These are phyloP conservation scores for Andrena flavipes DNA, from an alignment of 2,888 invertebrate genomes.

Conservation along the genomic window DNA sequence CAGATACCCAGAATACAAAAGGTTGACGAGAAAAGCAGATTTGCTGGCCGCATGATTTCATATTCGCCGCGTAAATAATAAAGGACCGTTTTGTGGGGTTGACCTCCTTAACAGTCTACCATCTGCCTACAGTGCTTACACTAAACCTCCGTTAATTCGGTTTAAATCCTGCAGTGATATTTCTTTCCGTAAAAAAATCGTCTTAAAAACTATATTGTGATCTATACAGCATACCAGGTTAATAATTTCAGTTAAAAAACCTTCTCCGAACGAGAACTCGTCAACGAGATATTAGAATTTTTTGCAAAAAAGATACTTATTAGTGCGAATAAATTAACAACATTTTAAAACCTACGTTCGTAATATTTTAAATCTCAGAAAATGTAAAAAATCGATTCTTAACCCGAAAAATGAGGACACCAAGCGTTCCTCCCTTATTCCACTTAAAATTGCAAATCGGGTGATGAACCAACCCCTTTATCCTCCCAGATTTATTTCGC, in stretches of 20 bases:
- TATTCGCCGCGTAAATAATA: slow-evolving; percentile 4
- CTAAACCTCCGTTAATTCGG: not conserved
- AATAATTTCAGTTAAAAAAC: not conserved
- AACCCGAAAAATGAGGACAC: too few relatives aligned
- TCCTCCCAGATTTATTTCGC: too few relatives aligned
- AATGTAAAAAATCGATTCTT: too few relatives aligned
- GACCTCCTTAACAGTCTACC: not conserved
- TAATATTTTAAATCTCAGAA: too few relatives aligned
- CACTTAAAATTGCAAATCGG: too few relatives aligned
- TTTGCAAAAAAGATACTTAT: too few relatives aligned
- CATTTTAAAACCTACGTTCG: too few relatives aligned
- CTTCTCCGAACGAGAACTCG: not conserved
- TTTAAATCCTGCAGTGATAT: not conserved
- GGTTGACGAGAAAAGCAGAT: slow-evolving; percentile 2
- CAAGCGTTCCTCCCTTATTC: too few relatives aligned
- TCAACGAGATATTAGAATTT: not conserved
- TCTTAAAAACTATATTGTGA: not conserved
- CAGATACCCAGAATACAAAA: slow-evolving; percentile 56
- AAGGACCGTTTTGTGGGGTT: not conserved
- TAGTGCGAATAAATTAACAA: too few relatives aligned
- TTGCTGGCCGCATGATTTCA: not conserved
- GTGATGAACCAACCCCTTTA: too few relatives aligned
- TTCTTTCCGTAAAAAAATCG: not conserved
- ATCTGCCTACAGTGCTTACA: not conserved
- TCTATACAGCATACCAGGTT: too few relatives aligned